Base-by-base conservation (phyloP, 2,113 vertebrate species). In the Arenaria interpres region DNA sequence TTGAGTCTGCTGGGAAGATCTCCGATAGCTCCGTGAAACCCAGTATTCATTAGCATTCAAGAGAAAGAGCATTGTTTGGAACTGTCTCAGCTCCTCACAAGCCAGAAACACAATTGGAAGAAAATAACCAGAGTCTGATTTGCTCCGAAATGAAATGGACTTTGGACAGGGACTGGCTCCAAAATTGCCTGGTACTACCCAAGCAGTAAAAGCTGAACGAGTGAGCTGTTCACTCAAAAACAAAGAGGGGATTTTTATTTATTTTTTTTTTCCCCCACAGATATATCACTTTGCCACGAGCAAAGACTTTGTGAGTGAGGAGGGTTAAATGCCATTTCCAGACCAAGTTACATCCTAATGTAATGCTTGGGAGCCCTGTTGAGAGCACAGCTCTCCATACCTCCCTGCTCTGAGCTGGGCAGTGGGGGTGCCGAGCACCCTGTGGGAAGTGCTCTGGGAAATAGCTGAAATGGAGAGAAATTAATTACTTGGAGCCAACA, bases 131-230 rank as follows among this genome's bases (percentile, higher is more conserved):
- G 66, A 72, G 75, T 82, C 79, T 91, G 57, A 85, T 96, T 90
- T 88, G 53, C 82, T 89, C 53, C 45, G 54, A 91, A 91, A 90
- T 85, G 48, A 90, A 85, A 95, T 66, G 74, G 69, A 39, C 53
- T 85, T 85, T 75, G 85, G 69, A 48, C 4, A 8, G 22, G 22
- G 68, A n/a, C 35, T n/a, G 24, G 7, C 25, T 96, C 85, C 91
- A 88, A 7, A 84, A 81, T 32, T 88, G 71, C 39, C 53, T 73
- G 62, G 35, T 82, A 12, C 45, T 57, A 41, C 85, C 56, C 74
- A 66, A 57, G 45, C 81, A 41, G 57, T 32, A 50, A 59, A 35
- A 79, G 33, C 60, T 35, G 53, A 91, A 63, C 0, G 1, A 78
- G 51, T 19, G 56, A 96, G 69, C 39, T 64, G 48, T 33, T 91